Percentiles rank a stretch among this genome's conserved stretches.
Evolutionary conservation across 2,113 vertebrate species (phyloP).

Genomic region (Rhinichthys klamathensis): DNA sequence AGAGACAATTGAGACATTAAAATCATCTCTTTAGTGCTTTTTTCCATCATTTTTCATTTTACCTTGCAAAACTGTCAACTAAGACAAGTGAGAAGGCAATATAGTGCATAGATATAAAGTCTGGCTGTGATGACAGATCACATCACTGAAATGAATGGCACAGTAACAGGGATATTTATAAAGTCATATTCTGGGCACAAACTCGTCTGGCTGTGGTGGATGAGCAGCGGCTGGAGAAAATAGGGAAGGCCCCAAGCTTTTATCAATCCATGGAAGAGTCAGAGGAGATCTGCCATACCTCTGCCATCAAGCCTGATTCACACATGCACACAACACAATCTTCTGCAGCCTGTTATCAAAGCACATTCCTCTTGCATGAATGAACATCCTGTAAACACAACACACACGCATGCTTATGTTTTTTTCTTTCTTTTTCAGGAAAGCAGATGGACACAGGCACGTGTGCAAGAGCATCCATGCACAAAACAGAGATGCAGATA

Average conservation of each 20-base stretch:
- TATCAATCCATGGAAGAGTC: slow-evolving; percentile 15
- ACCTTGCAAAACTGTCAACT: not conserved
- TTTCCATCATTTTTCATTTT: no score
- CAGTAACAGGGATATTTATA: slow-evolving; percentile 31
- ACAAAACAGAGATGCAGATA: slow-evolving; percentile 42
- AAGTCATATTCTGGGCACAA: not conserved
- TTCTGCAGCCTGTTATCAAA: slow-evolving; percentile 48
- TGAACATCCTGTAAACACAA: slow-evolving; percentile 55
- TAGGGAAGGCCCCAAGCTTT: slow-evolving; percentile 22
- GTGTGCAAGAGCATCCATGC: slow-evolving; percentile 65
- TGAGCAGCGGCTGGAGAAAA: not conserved
- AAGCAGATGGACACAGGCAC: slow-evolving; percentile 69
- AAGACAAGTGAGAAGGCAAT: not conserved
- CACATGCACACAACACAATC: slow-evolving; percentile 34
- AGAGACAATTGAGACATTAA: no score
- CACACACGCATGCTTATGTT: not conserved
- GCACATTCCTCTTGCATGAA: slow-evolving; percentile 61
- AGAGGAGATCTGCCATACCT: slow-evolving; percentile 61
- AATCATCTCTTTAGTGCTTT: no score
- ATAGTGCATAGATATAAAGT: not conserved
- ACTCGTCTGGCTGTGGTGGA: not conserved
- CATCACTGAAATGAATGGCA: not conserved
- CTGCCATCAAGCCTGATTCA: slow-evolving; percentile 32
- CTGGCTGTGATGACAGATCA: not conserved
- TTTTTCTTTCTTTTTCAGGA: not conserved